Evolutionary conservation across 2,113 vertebrate species (phyloP).

Genomic region (Erinaceus europaeus): DNA sequence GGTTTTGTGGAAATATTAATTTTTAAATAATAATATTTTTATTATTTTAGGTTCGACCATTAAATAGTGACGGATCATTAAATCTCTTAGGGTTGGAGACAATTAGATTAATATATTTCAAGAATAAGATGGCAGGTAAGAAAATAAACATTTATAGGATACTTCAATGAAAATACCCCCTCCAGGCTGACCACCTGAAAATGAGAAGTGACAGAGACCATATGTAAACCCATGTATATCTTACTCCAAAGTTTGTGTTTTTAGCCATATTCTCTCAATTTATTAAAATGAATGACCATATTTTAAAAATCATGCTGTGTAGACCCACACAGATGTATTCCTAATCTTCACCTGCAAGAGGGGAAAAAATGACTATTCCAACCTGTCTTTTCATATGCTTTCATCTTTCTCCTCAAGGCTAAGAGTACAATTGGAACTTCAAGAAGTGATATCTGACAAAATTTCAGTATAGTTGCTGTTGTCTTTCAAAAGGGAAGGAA

Average conservation of each 20-base stretch:
- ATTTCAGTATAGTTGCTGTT: background rate
- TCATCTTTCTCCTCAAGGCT: background rate
- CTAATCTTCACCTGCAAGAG: too few species aligned
- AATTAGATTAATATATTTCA: conserved; percentile 96
- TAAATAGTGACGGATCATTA: conserved; percentile 95
- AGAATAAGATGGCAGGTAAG: conserved; percentile 98
- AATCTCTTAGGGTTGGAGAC: conserved; percentile 97
- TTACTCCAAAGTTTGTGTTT: background rate
- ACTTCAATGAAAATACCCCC: conserved; percentile 10
- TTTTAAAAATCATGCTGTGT: background rate
- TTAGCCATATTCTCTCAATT: background rate
- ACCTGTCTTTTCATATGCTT: background rate
- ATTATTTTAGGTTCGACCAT: conserved; percentile 91
- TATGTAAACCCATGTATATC: background rate
- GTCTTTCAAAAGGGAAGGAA: background rate
- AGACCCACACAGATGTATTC: background rate
- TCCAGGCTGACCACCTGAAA: background rate
- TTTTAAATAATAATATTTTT: conserved; percentile 56
- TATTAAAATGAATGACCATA: background rate
- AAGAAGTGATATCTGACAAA: background rate
- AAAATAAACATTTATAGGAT: conserved; percentile 36
- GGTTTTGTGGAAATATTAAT: conserved; percentile 49
- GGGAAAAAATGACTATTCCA: background rate
- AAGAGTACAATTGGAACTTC: background rate
- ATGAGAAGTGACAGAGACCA: background rate